Conservation (phyloP, 2,888 invertebrate species). For the Malthinus flaveolus region DNA sequence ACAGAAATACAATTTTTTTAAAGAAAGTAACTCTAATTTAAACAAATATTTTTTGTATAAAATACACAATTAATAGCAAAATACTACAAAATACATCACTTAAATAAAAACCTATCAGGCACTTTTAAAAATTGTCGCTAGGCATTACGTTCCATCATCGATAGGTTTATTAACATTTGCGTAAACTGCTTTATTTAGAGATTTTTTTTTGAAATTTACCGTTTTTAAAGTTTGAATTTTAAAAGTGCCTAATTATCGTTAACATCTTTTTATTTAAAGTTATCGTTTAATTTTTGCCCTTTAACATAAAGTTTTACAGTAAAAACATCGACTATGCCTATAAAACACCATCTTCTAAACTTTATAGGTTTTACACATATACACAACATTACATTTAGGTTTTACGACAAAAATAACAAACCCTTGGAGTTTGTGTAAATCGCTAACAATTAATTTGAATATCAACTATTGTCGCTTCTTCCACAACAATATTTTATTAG, state of each 20-base stretch:
- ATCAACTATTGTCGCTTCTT: constrained; percentile 1
- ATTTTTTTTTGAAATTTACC: background rate
- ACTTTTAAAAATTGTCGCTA: background rate
- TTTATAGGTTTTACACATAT: background rate
- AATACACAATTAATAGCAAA: constrained; percentile 3
- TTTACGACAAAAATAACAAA: constrained; percentile 1
- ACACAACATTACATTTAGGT: constrained; percentile 1
- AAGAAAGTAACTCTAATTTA: background rate
- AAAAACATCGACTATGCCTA: background rate
- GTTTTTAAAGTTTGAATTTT: background rate
- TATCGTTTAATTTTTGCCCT: background rate
- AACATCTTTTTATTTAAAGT: constrained; percentile 1
- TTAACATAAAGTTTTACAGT: background rate
- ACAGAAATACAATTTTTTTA: constrained; percentile 39
- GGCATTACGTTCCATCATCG: no score
- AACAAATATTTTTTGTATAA: constrained; percentile 1
- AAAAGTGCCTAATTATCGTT: constrained; percentile 1
- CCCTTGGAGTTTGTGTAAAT: constrained; percentile 2
- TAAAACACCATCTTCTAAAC: constrained; percentile 1
- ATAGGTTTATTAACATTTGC: no score
- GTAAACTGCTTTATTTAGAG: no score
- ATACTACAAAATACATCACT: background rate
- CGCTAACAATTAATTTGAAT: background rate
- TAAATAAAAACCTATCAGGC: background rate
- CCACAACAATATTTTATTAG: constrained; percentile 2